Percentiles rank a stretch among this genome's conserved stretches.
phyloP scores from a whole-genome alignment of 2,888 invertebrate species.

The Bellardia pandia region DNA sequence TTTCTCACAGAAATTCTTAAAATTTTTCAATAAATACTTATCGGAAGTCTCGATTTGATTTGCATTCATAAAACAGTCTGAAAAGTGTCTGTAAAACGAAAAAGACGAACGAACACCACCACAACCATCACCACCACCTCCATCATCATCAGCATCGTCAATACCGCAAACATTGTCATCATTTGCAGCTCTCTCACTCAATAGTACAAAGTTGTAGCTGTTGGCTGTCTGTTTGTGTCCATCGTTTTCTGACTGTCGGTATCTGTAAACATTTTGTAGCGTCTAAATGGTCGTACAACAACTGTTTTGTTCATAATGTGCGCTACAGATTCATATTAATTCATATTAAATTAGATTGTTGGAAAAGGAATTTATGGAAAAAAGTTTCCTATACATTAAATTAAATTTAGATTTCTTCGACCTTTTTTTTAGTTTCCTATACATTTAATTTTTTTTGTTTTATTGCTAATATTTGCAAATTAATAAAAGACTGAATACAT shows the following conservation, averaged over 20 bases:
- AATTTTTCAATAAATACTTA: conserved; percentile 43
- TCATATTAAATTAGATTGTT: background rate
- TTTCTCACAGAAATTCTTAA: conserved; percentile 63
- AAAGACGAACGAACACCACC: background rate
- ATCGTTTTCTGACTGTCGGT: conserved; percentile 6
- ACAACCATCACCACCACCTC: background rate
- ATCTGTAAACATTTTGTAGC: conserved; percentile 23
- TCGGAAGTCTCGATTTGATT: conserved; percentile 55
- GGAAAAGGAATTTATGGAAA: background rate
- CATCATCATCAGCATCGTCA: background rate
- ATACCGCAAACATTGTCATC: background rate
- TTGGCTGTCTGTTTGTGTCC: conserved; percentile 18
- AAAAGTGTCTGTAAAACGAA: conserved; percentile 45
- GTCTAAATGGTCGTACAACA: conserved; percentile 46
- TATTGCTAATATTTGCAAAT: too few relatives aligned
- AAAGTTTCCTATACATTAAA: too few relatives aligned
- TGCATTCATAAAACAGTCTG: conserved; percentile 60
- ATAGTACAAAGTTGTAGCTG: conserved; percentile 14
- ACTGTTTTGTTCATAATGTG: conserved; percentile 15
- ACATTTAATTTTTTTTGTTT: too few relatives aligned
- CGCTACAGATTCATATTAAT: background rate
- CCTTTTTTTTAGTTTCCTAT: too few relatives aligned
- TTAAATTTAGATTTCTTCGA: too few relatives aligned
- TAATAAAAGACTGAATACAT: too few relatives aligned
- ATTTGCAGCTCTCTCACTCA: background rate